Conservation (phyloP, 2,797 vertebrate species). For the Halcyon leucocephala region DNA sequence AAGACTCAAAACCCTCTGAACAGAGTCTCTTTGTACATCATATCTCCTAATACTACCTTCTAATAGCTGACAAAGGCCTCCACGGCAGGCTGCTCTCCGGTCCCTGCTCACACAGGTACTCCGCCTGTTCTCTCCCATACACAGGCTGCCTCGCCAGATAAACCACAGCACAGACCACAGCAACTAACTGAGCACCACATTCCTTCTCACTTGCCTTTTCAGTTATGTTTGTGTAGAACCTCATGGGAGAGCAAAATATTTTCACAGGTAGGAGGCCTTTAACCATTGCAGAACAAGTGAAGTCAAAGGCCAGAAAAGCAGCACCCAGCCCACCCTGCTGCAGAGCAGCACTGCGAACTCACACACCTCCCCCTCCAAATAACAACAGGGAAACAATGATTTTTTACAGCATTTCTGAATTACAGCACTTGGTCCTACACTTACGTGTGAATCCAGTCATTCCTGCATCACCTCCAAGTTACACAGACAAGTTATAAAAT, state of each 20-base stretch:
- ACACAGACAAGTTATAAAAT: background rate
- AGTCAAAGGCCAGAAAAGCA: background rate
- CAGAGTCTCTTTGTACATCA: background rate
- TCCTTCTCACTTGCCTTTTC: background rate
- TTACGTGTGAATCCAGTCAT: background rate
- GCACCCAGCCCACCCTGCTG: background rate
- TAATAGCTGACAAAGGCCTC: constrained; percentile 8
- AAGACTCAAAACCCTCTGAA: background rate
- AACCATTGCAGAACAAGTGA: background rate
- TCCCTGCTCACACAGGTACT: background rate
- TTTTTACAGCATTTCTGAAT: background rate
- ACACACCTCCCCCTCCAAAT: background rate
- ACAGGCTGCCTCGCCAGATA: background rate
- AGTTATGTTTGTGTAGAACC: background rate
- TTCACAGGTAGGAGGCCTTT: constrained; percentile 21
- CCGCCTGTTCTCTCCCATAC: background rate
- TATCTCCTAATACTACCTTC: background rate
- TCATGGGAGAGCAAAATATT: constrained; percentile 28
- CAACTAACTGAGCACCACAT: background rate
- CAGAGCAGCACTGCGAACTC: background rate
- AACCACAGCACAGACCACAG: background rate
- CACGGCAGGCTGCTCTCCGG: background rate
- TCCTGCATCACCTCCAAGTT: background rate
- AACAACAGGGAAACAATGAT: background rate
- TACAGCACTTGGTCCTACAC: background rate